A percentile compares a stretch with the other conserved stretches of the same genome.
Conservation (phyloP, 2,113 vertebrate genomes). For the Corynorhinus townsendii region DNA sequence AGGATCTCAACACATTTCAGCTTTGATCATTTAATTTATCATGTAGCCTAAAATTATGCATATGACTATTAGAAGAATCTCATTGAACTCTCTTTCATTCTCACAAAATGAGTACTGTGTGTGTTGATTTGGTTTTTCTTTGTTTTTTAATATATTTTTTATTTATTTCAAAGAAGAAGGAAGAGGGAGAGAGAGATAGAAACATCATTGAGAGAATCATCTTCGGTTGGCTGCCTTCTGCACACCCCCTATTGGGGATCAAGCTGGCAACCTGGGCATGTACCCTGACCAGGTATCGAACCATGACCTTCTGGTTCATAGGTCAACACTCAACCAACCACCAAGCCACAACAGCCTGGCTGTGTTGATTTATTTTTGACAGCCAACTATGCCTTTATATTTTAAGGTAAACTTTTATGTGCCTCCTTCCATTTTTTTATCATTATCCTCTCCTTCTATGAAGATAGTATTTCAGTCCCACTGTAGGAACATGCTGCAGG, state of each 20-base stretch:
- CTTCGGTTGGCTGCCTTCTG: too few relatives aligned
- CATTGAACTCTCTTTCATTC: neutral
- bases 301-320: too few relatives aligned
- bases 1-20: neutral
- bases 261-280: too few relatives aligned
- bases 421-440: neutral
- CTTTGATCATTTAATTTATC: neutral
- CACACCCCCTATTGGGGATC: too few relatives aligned
- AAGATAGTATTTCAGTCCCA: neutral
- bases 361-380: too few relatives aligned
- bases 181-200: too few relatives aligned
- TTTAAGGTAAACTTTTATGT: neutral
- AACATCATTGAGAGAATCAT: too few relatives aligned
- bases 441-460: neutral
- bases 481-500: neutral
- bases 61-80: neutral
- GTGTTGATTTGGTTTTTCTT: neutral
- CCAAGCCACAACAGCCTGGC: too few relatives aligned
- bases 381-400: neutral
- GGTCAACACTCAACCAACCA: too few relatives aligned
- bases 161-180: too few relatives aligned
- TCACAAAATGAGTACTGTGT: neutral
- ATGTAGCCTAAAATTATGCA: neutral
- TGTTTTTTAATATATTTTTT: too few relatives aligned
- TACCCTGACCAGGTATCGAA: too few relatives aligned